Percentiles rank a stretch among this genome's conserved stretches.
Conservation (phyloP, 2,888 invertebrate genomes). For the Anthophora plumipes region DNA sequence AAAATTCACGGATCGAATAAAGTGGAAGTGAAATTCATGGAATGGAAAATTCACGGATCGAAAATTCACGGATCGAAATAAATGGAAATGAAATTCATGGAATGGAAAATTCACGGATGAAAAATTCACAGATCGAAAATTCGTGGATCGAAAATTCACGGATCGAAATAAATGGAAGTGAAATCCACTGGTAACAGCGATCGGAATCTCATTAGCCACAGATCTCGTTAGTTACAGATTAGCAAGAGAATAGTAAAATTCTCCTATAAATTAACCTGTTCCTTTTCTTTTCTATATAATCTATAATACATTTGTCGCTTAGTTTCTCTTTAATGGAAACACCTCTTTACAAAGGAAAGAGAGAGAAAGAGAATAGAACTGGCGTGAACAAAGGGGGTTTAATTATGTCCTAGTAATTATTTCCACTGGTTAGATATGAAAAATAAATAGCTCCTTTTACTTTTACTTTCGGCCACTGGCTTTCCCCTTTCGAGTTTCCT, state of each 20-base stretch:
- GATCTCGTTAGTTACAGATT: too few species aligned
- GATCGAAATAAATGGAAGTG: slow-evolving; percentile 6
- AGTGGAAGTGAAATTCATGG: slow-evolving; percentile 25
- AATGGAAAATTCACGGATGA: too few species aligned
- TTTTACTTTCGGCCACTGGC: slow-evolving; percentile 35
- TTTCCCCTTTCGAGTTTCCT: slow-evolving; percentile 35
- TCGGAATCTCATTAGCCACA: not conserved
- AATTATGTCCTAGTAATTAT: slow-evolving; percentile 48
- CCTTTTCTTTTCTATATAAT: not conserved
- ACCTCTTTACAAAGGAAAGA: not conserved
- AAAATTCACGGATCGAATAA: not conserved
- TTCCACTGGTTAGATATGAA: slow-evolving; percentile 33
- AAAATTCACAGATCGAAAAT: too few species aligned
- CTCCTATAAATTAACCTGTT: not conserved
- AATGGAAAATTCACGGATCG: too few species aligned
- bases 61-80: not conserved
- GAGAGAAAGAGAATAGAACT: not conserved
- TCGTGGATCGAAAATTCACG: too few species aligned
- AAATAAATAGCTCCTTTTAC: slow-evolving; percentile 39
- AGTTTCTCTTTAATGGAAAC: not conserved
- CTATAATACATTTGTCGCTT: too few species aligned
- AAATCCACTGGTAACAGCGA: not conserved
- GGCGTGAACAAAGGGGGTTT: not conserved
- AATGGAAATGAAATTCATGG: slow-evolving; percentile 28
- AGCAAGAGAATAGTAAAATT: not conserved